phyloP scores from a whole-genome alignment of 2,888 invertebrate species.

The Pasiphila rectangulata region DNA sequence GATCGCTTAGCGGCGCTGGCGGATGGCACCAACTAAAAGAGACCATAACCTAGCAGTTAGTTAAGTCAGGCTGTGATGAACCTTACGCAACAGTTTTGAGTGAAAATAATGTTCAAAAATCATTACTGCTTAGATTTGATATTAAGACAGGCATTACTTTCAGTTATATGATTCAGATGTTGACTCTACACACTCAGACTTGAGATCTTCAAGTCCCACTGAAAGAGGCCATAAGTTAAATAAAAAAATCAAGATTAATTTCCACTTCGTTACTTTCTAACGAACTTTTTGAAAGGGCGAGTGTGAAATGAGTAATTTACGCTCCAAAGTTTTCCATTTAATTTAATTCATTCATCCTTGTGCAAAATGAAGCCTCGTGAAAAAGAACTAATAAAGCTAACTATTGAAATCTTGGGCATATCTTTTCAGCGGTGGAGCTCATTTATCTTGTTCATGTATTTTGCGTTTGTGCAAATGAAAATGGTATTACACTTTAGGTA shows the following conservation, averaged over 20 bases:
- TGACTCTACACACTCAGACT: too few species aligned
- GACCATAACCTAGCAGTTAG: too few species aligned
- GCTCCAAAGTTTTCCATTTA: slow-evolving; percentile 21
- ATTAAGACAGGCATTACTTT: too few species aligned
- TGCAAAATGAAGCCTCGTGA: slow-evolving; percentile 13
- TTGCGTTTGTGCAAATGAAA: slow-evolving; percentile 2
- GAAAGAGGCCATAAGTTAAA: neutral
- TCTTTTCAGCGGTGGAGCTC: slow-evolving; percentile 13
- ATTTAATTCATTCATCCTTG: slow-evolving; percentile 17
- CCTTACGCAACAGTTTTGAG: too few species aligned
- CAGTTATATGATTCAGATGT: too few species aligned
- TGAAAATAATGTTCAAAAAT: too few species aligned
- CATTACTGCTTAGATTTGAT: too few species aligned
- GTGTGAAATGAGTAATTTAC: slow-evolving; percentile 20
- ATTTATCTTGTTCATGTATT: slow-evolving; percentile 13
- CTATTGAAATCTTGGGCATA: slow-evolving; percentile 15
- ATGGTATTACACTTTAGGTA: slow-evolving; percentile 1
- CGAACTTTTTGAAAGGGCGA: slow-evolving; percentile 15
- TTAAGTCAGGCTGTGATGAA: too few species aligned
- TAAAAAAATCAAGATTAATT: neutral
- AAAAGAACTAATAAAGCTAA: slow-evolving; percentile 19
- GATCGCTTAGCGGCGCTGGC: too few species aligned
- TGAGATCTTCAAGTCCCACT: too few species aligned
- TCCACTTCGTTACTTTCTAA: neutral
- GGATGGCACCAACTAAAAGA: too few species aligned